phyloP scores from a whole-genome alignment of 2,888 invertebrate species.

The Unio delphinus region DNA sequence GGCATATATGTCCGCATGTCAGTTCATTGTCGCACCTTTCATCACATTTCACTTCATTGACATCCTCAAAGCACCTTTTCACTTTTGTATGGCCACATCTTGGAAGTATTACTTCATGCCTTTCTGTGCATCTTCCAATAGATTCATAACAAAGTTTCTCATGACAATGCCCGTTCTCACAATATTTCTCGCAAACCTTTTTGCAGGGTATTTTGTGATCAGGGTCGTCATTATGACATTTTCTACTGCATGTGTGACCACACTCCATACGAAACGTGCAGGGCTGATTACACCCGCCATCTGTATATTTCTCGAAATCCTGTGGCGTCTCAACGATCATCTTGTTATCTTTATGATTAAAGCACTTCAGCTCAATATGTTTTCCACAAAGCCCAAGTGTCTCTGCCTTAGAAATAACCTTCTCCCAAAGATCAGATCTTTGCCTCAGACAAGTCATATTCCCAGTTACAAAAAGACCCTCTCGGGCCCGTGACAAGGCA shows the following conservation, averaged over 20 bases:
- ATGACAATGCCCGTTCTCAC: conserved; percentile 36
- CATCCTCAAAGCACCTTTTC: conserved; percentile 13
- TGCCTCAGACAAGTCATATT: conserved; percentile 44
- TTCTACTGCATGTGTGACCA: conserved; percentile 52
- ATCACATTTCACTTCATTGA: conserved; percentile 27
- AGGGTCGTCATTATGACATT: conserved; percentile 45
- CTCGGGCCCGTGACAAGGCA: conserved; percentile 66
- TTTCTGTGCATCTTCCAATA: conserved; percentile 44
- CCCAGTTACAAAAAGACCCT: conserved; percentile 65
- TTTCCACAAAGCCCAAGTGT: conserved; percentile 31
- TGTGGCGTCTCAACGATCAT: conserved; percentile 14
- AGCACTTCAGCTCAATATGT: conserved; percentile 39
- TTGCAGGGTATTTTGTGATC: conserved; percentile 71
- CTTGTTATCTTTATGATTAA: conserved; percentile 43
- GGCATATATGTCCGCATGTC: conserved; percentile 44
- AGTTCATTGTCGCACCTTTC: conserved; percentile 34
- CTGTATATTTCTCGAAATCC: conserved; percentile 42
- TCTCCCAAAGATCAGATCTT: conserved; percentile 29
- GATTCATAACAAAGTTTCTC: conserved; percentile 73
- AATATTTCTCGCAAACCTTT: conserved; percentile 13
- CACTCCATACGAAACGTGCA: conserved; percentile 49
- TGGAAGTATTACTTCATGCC: conserved; percentile 44
- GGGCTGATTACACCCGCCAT: conserved; percentile 45
- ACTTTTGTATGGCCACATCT: conserved; percentile 55
- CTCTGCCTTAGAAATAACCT: conserved; percentile 29